Base-by-base conservation (phyloP, 1,140 invertebrate species). In the Tetramorium alpestre region DNA sequence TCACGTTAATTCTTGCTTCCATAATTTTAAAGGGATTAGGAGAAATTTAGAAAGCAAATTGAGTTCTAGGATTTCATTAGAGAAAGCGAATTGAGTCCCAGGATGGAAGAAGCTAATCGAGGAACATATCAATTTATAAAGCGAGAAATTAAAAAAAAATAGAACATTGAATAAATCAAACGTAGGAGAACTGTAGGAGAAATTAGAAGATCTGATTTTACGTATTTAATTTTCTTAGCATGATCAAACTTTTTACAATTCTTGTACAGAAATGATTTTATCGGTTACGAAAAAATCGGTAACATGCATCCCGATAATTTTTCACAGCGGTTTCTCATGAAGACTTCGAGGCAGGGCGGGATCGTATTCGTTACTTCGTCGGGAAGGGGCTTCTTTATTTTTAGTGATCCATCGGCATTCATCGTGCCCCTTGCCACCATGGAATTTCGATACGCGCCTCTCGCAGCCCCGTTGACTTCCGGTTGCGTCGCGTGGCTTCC, bases 331-430 rank as follows among this genome's bases (percentile, higher is more conserved):
- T n/a, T 49, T 33, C 58, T 77, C 38, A 5, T 11, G 44, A 58
- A 72, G 28, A 73, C 25, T 60, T 77, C n/a, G 70, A 54, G 28
- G n/a, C 58, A 49, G 49, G 22, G 25, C 33, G 28, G 28, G 41
- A 16, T 54, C 58, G 69, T 72, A 70, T 82, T 89, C 70, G 84
- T 89, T 89, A 60, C 58, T 62, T 64, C 51, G 76, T 54, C 62
- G 54, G 70, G 51, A 86, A 64, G 56, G 84, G 85, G 65, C 85
- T 89, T 87, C 89, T 87, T 87, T 89, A 90, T 90, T 89, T 89
- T 89, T 89, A 90, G 44, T 28, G 41, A 86, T 87, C 56, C 69
- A 80, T 51, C 82, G 67, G 25, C 51, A 77, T 78, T 85, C 18
- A 7, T 2, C 28, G 7, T 13, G 49, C 7, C 28, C 41, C 18